Percentiles rank a stretch among this genome's conserved stretches.
Conservation (phyloP, 1,140 invertebrate species). For the Drosophila orosa region DNA sequence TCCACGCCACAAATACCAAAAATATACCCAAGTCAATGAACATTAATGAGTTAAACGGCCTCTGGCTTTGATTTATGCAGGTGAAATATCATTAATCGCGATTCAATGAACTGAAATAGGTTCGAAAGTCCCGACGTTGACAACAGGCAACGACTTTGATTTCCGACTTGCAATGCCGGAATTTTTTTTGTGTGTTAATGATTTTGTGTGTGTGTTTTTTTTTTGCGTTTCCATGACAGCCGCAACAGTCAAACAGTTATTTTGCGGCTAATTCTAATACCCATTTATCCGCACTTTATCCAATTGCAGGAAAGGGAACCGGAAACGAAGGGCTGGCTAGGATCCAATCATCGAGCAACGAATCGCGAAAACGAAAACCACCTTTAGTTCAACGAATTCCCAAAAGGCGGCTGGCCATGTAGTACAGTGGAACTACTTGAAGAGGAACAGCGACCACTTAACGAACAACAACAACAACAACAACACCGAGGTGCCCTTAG, state of each 20-base stretch:
- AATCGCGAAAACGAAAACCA: conserved; percentile 40
- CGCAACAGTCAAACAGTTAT: conserved; percentile 29
- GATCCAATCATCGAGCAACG: conserved; percentile 30
- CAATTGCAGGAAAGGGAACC: conserved; percentile 26
- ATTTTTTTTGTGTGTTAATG: conserved; percentile 57
- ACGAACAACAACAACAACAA: conserved; percentile 31
- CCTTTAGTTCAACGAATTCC: conserved; percentile 26
- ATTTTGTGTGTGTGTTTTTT: conserved; percentile 56
- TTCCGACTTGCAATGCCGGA: conserved; percentile 31
- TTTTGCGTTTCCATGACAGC: conserved; percentile 47
- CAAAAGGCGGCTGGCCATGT: conserved; percentile 27
- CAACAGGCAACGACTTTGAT: conserved; percentile 41
- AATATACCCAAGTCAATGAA: conserved; percentile 27
- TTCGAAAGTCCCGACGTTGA: conserved; percentile 27
- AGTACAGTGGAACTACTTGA: conserved; percentile 28
- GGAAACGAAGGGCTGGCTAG: conserved; percentile 2
- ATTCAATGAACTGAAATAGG: conserved; percentile 48
- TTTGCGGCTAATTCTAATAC: conserved; percentile 50
- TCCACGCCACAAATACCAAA: conserved; percentile 11
- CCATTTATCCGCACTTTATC: conserved; percentile 47
- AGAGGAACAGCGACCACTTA: conserved; percentile 18
- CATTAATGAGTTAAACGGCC: conserved; percentile 51
- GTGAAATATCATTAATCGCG: conserved; percentile 37
- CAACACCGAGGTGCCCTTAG: conserved; percentile 68
- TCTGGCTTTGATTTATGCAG: conserved; percentile 50